phyloP scores from a whole-genome alignment of 2,888 invertebrate genomes.

The Archaeoteleia sp. region DNA sequence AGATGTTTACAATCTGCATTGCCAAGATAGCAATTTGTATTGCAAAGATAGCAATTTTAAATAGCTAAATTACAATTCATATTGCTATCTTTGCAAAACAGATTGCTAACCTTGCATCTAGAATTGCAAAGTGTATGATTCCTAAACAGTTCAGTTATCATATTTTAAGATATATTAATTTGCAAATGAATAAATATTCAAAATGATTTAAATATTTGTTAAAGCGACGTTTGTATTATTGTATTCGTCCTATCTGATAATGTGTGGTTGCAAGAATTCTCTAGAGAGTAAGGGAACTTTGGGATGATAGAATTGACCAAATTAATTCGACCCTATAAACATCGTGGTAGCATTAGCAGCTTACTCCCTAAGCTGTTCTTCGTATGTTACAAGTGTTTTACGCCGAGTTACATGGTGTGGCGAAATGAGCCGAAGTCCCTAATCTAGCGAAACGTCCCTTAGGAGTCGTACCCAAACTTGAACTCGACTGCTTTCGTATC shows the following conservation, averaged over 20 bases:
- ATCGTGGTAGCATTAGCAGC: constrained; percentile 69
- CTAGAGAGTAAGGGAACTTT: constrained; percentile 51
- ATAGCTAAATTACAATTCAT: too few species aligned
- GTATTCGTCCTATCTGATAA: constrained; percentile 16
- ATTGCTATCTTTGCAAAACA: too few species aligned
- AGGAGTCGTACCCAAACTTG: constrained; percentile 45
- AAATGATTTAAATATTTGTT: too few species aligned
- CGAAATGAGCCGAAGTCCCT: constrained; percentile 68
- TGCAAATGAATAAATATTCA: too few species aligned
- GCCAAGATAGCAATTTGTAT: too few species aligned
- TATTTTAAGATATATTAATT: too few species aligned
- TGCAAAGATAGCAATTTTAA: too few species aligned
- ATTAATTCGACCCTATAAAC: constrained; percentile 73
- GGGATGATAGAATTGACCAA: constrained; percentile 69
- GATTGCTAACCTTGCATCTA: too few species aligned
- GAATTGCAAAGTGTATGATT: too few species aligned
- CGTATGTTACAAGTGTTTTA: constrained; percentile 74
- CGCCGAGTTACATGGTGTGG: constrained; percentile 68
- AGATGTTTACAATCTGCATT: too few species aligned
- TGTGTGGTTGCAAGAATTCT: constrained; percentile 52
- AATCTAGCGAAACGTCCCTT: constrained; percentile 73
- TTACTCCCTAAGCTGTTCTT: constrained; percentile 64
- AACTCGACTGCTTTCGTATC: constrained; percentile 16
- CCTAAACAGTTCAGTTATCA: too few species aligned
- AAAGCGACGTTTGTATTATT: constrained; percentile 24